Percentiles rank a stretch among this genome's conserved stretches.
phyloP scores from a whole-genome alignment of 1,140 invertebrate genomes.

The Aphis craccivora region DNA sequence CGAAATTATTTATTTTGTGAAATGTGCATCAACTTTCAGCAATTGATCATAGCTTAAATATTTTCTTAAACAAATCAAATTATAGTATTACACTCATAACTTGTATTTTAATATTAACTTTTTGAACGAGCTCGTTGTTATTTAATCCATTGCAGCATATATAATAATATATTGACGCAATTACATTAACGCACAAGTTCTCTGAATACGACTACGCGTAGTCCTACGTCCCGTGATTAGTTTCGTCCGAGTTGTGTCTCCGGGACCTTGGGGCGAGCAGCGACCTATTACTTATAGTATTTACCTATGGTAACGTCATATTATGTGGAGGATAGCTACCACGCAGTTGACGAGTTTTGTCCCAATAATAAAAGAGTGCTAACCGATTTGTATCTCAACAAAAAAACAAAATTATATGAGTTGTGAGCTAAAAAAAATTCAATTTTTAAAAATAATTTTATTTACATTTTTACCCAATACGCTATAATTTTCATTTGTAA shows the following conservation, averaged over 20 bases:
- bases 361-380: too few relatives aligned
- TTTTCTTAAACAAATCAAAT: too few relatives aligned
- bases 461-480: too few relatives aligned
- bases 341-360: not conserved
- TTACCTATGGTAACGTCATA: not conserved
- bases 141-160: not conserved
- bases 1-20: too few relatives aligned
- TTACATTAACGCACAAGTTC: not conserved
- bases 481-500: too few relatives aligned
- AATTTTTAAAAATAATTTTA: not conserved
- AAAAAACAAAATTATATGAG: not conserved
- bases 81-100: too few relatives aligned
- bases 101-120: not conserved
- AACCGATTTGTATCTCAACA: too few relatives aligned
- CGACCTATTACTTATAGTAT: not conserved
- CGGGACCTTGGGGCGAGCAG: not conserved
- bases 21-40: too few relatives aligned
- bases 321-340: not conserved
- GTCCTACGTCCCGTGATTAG: not conserved
- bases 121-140: not conserved
- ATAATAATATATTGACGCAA: not conserved
- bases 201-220: not conserved
- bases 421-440: not conserved
- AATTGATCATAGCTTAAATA: too few relatives aligned
- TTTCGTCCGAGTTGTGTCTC: not conserved